Evolutionary conservation across 1,140 invertebrate species (phyloP).

Genomic region (Listronotus oregonensis): DNA sequence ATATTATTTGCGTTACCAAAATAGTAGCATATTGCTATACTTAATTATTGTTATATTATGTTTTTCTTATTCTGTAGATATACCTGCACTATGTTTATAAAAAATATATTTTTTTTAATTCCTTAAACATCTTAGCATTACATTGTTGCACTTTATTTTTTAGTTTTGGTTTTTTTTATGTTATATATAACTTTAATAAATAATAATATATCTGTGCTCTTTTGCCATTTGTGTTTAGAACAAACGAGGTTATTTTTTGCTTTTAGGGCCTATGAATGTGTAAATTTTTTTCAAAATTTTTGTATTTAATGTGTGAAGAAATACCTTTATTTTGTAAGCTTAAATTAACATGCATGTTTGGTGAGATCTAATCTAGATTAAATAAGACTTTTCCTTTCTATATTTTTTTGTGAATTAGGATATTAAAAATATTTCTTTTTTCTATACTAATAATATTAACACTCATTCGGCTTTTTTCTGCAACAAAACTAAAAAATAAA

Average conservation of each 20-base stretch:
- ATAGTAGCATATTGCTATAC: constrained; percentile 2
- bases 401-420: too few relatives aligned
- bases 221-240: too few relatives aligned
- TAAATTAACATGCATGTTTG: constrained; percentile 6
- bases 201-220: background rate
- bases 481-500: background rate
- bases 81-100: constrained; percentile 5
- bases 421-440: background rate
- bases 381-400: background rate
- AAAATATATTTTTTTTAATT: background rate
- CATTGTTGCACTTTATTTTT: constrained; percentile 13
- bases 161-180: constrained; percentile 9
- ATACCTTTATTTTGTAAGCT: constrained; percentile 13
- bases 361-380: background rate
- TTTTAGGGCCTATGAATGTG: constrained; percentile 3
- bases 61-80: constrained; percentile 1
- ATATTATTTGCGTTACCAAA: constrained; percentile 14
- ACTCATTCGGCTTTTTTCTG: background rate
- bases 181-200: constrained; percentile 3
- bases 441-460: constrained; percentile 6
- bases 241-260: constrained; percentile 6
- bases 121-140: background rate
- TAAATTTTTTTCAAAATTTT: constrained; percentile 15
- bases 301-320: constrained; percentile 6
- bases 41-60: constrained; percentile 10